These are phyloP conservation scores for Melanotaenia duboulayi DNA, from an alignment of 2,113 vertebrate species.

Conservation along the genomic window DNA sequence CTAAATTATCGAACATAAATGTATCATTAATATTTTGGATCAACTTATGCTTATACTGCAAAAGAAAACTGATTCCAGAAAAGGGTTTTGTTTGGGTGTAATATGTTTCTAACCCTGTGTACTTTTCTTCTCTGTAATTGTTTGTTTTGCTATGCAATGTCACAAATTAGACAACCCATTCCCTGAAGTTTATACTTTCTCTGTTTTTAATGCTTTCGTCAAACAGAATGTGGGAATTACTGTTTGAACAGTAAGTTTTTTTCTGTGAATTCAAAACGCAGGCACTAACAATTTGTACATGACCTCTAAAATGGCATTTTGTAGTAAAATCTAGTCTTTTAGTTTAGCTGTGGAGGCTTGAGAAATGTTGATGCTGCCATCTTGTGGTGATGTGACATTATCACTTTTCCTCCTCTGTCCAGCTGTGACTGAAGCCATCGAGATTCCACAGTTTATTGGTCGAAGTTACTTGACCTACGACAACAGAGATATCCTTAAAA, in stretches of 20 bases:
- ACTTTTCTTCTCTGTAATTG: background rate
- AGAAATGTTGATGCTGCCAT: slow-evolving; percentile 37
- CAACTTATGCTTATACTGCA: no score
- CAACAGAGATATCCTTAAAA: slow-evolving; percentile 91
- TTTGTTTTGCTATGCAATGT: background rate
- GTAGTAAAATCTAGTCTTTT: background rate
- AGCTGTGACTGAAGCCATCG: slow-evolving; percentile 94
- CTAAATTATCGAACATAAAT: no score
- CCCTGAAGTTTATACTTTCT: slow-evolving; percentile 53
- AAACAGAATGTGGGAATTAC: slow-evolving; percentile 95
- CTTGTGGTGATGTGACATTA: slow-evolving; percentile 49
- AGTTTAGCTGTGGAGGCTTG: background rate
- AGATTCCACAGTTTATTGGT: slow-evolving; percentile 97
- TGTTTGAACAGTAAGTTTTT: slow-evolving; percentile 96
- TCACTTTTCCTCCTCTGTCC: slow-evolving; percentile 52
- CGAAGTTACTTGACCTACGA: slow-evolving; percentile 95
- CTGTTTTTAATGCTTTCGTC: slow-evolving; percentile 80
- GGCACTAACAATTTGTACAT: background rate
- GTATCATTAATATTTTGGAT: no score
- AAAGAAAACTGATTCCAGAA: no score
- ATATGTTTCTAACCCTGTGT: background rate
- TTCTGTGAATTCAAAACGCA: slow-evolving; percentile 8
- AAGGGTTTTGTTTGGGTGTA: background rate
- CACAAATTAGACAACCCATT: slow-evolving; percentile 30
- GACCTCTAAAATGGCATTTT: background rate